Base-by-base conservation (phyloP, 2,888 invertebrate species). In the Drosophila kambysellisi region DNA sequence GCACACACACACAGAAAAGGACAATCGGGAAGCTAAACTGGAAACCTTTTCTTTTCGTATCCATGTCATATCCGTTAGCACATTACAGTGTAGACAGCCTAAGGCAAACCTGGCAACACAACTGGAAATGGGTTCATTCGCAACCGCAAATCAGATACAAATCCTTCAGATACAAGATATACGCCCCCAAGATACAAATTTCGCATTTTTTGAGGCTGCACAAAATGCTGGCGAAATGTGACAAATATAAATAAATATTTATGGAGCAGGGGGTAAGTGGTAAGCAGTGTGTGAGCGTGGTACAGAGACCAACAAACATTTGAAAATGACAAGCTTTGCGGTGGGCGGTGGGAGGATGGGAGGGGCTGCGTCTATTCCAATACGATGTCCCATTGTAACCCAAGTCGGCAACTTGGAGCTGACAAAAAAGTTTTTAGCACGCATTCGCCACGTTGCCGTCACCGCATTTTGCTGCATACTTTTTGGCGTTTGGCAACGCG, bases 371-470 rank as follows among this genome's bases (percentile, higher is more conserved):
- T 37, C 15, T 35, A 37, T 59, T 20, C 33, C 4, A 4, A 39
- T 39, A 8, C n/a, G 43, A 25, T 46, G n/a, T 43, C 58, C 65
- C 82, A 48, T 63, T 74, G 66, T 67, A 56, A 72, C 35, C 52
- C 58, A 50, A 33, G 43, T 65, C 57, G 61, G 50, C 70, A 89
- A 71, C 78, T 82, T 79, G 71, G 70, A 68, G 83, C 86, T 90
- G 89, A 79, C 89, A 86, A 90, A 88, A 81, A 87, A 90, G 73
- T 87, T 87, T 88, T 81, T 67, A 79, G 78, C 90, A 90, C 87
- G 87, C 87, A 86, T 88, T 77, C 86, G 79, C 73, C 76, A 77
- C 76, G 86, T 79, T 81, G 87, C 67, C 74, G 51, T 56, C 81
- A 65, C 70, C 86, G 66, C 79, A 81, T 74, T 86, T 76, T 79